Base-by-base conservation (phyloP, 2,888 invertebrate species). In the Athripsodes cinereus region DNA sequence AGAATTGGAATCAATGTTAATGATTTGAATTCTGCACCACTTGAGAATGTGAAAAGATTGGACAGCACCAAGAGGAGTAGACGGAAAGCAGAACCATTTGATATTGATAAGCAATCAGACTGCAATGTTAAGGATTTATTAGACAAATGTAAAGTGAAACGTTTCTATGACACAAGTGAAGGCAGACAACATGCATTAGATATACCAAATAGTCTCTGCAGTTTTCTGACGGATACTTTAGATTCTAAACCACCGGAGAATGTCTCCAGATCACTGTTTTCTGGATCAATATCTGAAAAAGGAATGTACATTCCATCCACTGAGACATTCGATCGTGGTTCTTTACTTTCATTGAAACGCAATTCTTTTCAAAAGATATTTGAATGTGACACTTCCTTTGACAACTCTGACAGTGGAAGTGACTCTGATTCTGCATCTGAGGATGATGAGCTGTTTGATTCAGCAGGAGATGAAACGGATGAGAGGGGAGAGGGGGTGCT, bases 401-500 rank as follows among this genome's bases (percentile, higher is more conserved):
- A 59, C 2, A 58, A 46, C 11, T 51, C 50, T 2, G 51, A 48
- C 11, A 57, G 55, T 10, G 55, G 51, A 57, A 74, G 75, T 35
- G 72, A 72, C 19, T 73, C 74, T 66, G 69, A 70, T 57, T 70
- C 74, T 35, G 73, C 71, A 21, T 71, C 69, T 34, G 69, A 67
- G 26, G 66, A 69, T 64, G 65, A 2, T 5, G 56, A 40, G 11
- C 21, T 46, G 2, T 13, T 46, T 26, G 50, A 52, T 18, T 46
- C 35, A 20, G 57, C 21, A 51, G 61, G 48, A 53, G 75, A 76
- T 8, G 69, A 69, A 0, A 71, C 72, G 52, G 66, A 65, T 1
- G 75, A 76, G 19, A 66, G 67, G 0, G 77, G 74, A 0, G 48
- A 70, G 70, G 58, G 52, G 8, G 58, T 76, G 21, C 76, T 93